A percentile compares a stretch with the other conserved stretches of the same genome.
These are phyloP conservation scores for Cyprinodon diabolis DNA, from an alignment of 2,797 vertebrate genomes.

Conservation along the genomic window DNA sequence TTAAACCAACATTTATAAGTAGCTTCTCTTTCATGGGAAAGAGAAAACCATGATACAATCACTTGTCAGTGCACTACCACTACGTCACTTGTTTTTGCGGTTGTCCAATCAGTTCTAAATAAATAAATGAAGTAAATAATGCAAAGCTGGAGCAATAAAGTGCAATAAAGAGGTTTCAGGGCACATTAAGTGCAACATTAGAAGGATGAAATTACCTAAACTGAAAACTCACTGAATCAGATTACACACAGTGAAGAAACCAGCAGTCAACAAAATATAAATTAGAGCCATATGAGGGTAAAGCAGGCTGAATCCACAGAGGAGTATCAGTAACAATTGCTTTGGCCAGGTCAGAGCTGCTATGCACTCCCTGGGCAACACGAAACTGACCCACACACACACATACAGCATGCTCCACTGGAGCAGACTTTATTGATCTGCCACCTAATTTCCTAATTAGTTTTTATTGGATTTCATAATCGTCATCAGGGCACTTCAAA, in stretches of 20 bases:
- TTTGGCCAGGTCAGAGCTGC: constrained; percentile 78
- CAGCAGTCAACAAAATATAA: constrained; percentile 82
- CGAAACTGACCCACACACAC: constrained; percentile 57
- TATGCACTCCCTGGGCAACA: constrained; percentile 66
- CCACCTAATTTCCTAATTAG: constrained; percentile 86
- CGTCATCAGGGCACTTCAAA: constrained; percentile 83
- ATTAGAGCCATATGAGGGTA: constrained; percentile 75
- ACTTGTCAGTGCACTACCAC: constrained; percentile 50
- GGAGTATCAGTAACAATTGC: constrained; percentile 83
- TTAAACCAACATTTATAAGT: neutral
- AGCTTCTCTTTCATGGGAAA: neutral
- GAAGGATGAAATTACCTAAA: constrained; percentile 79
- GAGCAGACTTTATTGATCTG: constrained; percentile 83
- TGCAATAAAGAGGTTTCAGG: constrained; percentile 76
- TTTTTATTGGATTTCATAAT: constrained; percentile 89
- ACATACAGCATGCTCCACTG: constrained; percentile 65
- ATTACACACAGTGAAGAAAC: constrained; percentile 73
- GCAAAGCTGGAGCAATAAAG: constrained; percentile 71
- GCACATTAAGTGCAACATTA: constrained; percentile 81
- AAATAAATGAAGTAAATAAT: constrained; percentile 76
- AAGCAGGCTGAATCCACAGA: constrained; percentile 75
- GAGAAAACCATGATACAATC: constrained; percentile 52
- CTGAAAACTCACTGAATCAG: constrained; percentile 72
- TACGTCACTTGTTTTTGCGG: constrained; percentile 73
- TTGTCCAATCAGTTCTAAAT: constrained; percentile 68